Conservation (phyloP, 2,888 invertebrate species). For the Ornithoptera priamus region DNA sequence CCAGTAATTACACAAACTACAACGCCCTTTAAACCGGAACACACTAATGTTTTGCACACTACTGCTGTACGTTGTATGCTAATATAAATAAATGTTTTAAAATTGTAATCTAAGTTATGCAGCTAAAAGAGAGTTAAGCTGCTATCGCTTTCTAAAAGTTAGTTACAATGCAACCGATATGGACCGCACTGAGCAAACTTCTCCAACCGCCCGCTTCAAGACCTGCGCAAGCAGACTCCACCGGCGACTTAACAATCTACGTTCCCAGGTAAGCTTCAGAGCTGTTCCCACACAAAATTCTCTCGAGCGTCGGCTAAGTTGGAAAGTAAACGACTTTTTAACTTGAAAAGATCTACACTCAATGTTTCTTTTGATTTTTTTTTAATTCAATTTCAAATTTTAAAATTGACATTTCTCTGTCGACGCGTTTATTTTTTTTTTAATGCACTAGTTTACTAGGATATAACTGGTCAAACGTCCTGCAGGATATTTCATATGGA, state of each 20-base stretch:
- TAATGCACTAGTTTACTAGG: too few species aligned
- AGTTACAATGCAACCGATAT: slow-evolving; percentile 11
- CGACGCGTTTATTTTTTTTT: too few species aligned
- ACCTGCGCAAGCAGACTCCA: slow-evolving; percentile 21
- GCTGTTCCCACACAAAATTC: slow-evolving; percentile 18
- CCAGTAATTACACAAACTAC: too few species aligned
- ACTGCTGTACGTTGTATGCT: too few species aligned
- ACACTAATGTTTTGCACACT: too few species aligned
- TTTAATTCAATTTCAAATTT: neutral
- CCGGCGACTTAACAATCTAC: slow-evolving; percentile 19
- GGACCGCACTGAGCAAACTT: slow-evolving; percentile 8
- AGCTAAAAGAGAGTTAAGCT: neutral
- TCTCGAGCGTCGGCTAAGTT: slow-evolving; percentile 18
- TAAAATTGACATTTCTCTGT: neutral
- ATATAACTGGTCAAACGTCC: too few species aligned
- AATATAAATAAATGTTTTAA: too few species aligned
- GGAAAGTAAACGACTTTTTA: slow-evolving; percentile 21
- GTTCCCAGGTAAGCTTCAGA: slow-evolving; percentile 24
- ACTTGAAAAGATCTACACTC: slow-evolving; percentile 17
- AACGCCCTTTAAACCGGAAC: too few species aligned
- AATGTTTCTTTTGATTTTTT: neutral
- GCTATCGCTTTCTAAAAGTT: slow-evolving; percentile 6
- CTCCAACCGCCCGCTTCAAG: slow-evolving; percentile 13
- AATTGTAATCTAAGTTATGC: too few species aligned
- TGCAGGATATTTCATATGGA: too few species aligned